Evolutionary conservation across 2,113 vertebrate species (phyloP).

Genomic region (Lucifuga dentata): DNA sequence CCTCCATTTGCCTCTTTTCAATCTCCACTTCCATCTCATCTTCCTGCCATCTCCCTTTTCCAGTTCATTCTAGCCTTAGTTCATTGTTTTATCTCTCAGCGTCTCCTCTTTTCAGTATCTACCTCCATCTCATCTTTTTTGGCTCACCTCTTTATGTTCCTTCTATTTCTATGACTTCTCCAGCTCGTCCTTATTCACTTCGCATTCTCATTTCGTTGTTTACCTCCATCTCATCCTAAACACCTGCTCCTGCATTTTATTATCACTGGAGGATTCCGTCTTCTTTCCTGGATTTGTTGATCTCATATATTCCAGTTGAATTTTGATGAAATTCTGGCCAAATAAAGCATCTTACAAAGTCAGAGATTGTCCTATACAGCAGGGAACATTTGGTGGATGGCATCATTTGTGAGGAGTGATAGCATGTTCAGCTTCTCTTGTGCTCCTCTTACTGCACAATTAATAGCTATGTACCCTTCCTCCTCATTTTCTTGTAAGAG

Average conservation of each 20-base stretch:
- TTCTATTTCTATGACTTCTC: background rate
- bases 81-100: constrained; percentile 30
- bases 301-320: constrained; percentile 3
- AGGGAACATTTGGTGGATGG: background rate
- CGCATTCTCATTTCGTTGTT: background rate
- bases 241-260: background rate
- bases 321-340: background rate
- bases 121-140: constrained; percentile 26
- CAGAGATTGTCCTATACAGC: background rate
- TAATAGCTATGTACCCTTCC: background rate
- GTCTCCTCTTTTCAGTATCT: constrained; percentile 24
- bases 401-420: background rate
- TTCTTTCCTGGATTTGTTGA: constrained; percentile 8
- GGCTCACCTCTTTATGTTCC: background rate
- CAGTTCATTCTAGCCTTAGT: constrained; percentile 12
- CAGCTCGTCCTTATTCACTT: constrained; percentile 21
- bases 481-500: background rate
- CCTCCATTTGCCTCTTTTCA: constrained; percentile 14
- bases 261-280: background rate
- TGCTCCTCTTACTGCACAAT: no score
- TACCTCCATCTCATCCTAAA: no score
- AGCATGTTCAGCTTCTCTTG: background rate
- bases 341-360: constrained; percentile 1
- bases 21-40: constrained; percentile 30
- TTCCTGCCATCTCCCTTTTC: constrained; percentile 5